These are phyloP conservation scores for Probaryconus sp. DNA, from an alignment of 1,140 invertebrate genomes.

Conservation along the genomic window DNA sequence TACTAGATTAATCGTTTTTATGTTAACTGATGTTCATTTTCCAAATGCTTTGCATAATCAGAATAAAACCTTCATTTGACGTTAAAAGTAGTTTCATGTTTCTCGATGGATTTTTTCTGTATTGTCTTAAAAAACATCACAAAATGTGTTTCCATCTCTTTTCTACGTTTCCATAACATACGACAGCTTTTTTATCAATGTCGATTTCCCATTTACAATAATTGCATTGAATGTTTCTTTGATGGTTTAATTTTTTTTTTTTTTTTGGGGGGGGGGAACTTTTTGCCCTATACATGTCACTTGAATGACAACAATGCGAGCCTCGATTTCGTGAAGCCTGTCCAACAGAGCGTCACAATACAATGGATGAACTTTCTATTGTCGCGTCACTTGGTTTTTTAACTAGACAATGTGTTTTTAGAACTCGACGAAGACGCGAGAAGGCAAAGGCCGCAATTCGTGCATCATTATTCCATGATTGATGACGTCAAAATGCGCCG, in stretches of 20 bases:
- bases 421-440: slow-evolving; percentile 23
- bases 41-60: no score
- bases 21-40: no score
- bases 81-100: no score
- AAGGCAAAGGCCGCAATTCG: slow-evolving; percentile 10
- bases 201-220: slow-evolving; percentile 25
- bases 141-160: no score
- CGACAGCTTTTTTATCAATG: slow-evolving; percentile 25
- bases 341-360: slow-evolving; percentile 65
- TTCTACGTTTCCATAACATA: no score
- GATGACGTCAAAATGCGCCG: slow-evolving; percentile 53
- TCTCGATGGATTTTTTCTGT: no score
- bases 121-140: no score
- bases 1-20: no score
- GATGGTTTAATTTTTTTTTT: slow-evolving; percentile 21
- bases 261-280: no score
- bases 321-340: slow-evolving; percentile 63
- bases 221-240: slow-evolving; percentile 6
- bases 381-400: slow-evolving; percentile 54
- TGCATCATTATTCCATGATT: slow-evolving; percentile 64
- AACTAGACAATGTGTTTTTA: slow-evolving; percentile 44
- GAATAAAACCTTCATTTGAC: no score
- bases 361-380: slow-evolving; percentile 74
- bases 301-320: slow-evolving; percentile 34
- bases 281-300: slow-evolving; percentile 27